Percentiles rank a stretch among this genome's conserved stretches.
phyloP scores from a whole-genome alignment of 2,888 invertebrate genomes.

The Plebejus anna region DNA sequence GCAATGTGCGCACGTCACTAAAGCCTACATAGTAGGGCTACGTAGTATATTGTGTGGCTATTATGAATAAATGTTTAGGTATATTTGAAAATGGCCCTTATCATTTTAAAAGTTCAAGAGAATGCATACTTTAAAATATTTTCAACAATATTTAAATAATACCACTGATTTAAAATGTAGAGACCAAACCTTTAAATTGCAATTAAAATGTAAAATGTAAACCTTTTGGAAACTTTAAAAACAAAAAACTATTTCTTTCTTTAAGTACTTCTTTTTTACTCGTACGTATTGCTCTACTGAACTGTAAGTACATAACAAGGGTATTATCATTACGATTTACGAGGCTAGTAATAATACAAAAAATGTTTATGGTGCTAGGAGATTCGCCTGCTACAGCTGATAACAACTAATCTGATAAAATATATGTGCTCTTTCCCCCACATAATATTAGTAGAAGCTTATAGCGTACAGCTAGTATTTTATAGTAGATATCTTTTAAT shows the following conservation, averaged over 20 bases:
- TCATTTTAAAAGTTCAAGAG: not conserved
- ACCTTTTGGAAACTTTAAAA: no score
- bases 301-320: no score
- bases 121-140: not conserved
- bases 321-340: not conserved
- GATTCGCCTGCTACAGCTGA: not conserved
- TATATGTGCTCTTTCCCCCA: conserved; percentile 25
- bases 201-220: no score
- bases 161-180: no score
- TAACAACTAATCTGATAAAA: conserved; percentile 15
- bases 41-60: no score
- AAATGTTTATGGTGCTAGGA: not conserved
- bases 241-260: no score
- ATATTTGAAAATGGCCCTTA: not conserved
- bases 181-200: no score
- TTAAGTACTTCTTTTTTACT: no score
- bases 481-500: not conserved
- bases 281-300: no score
- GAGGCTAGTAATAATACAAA: conserved; percentile 2
- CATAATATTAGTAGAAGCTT: not conserved
- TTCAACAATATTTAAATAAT: not conserved
- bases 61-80: not conserved
- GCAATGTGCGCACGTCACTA: not conserved
- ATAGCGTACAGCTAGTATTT: not conserved
- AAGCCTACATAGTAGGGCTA: not conserved